Conservation (phyloP, 2,113 vertebrate species). For the Pandion haliaetus region DNA sequence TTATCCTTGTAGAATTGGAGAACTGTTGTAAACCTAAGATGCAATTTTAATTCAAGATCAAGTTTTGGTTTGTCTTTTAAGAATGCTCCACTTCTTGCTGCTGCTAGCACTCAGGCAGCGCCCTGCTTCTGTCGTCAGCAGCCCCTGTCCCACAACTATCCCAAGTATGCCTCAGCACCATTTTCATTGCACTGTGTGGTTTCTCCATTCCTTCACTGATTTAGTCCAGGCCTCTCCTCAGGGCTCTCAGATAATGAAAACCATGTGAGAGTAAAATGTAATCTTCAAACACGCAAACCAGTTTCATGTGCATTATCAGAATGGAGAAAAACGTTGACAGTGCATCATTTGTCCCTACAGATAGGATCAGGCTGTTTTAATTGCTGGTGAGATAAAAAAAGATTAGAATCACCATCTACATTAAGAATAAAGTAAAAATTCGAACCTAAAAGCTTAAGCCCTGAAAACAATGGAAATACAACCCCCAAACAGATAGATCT, state of each 20-base stretch:
- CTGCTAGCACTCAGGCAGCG: constrained; percentile 63
- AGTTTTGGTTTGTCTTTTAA: background rate
- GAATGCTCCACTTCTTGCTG: constrained; percentile 14
- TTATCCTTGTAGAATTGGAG: constrained; percentile 1
- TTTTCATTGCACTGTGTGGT: constrained; percentile 78
- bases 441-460: background rate
- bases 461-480: background rate
- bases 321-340: constrained; percentile 50
- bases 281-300: constrained; percentile 65
- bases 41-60: background rate
- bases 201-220: constrained; percentile 78
- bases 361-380: constrained; percentile 60
- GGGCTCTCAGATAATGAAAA: constrained; percentile 74
- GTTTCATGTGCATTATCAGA: constrained; percentile 68
- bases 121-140: constrained; percentile 74
- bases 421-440: constrained; percentile 9
- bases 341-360: constrained; percentile 68
- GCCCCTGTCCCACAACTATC: constrained; percentile 77
- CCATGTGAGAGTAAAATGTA: constrained; percentile 74
- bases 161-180: constrained; percentile 74
- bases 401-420: background rate
- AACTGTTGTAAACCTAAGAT: constrained; percentile 12
- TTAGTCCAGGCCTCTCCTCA: constrained; percentile 76
- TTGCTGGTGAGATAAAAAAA: constrained; percentile 25
- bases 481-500: background rate